Evolutionary conservation across 2,113 vertebrate species (phyloP), one percentile per base, ranked within the genome.

Genomic region (Paradisaea rubra): DNA sequence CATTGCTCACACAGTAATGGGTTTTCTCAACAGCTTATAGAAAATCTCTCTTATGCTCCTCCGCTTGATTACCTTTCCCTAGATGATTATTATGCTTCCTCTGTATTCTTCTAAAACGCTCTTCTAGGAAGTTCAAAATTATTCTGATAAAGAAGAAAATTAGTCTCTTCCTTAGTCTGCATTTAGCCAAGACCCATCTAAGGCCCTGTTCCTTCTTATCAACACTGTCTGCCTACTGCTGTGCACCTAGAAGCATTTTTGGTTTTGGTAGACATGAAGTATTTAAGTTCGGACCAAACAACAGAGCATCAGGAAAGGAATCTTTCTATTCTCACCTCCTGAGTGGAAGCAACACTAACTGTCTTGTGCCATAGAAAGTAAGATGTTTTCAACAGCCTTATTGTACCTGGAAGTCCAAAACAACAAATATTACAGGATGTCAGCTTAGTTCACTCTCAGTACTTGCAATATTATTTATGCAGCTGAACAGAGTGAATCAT

Each of bases 401-500:
- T 41, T 1, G 1, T 86, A 91, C 69, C 68, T 89, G 57, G 30
- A 72, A 80, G 18, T 45, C 74, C 85, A 66, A 91, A 69, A 5
- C 24, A 79, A 77, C 42, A 86, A 56, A 65, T 45, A 64, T 35
- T 86, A n/a, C 69, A 82, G 57, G 63, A 80, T 93, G 49, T 61
- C 57, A 72, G 30, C 63, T 88, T 65, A 80, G 24, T 63, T 47
- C 23, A 53, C 63, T 76, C 53, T 69, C 54, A 57, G 47, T 63
- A 53, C 39, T 63, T 84, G 61, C 56, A 70, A 50, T 71, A 78
- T 91, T 94, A 86, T 85, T 91, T 95, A 63, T 78, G 70, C 81
- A 92, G 90, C 71, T 95, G 92, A 91, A 72, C 41, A 76, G 93
- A 77, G 53, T 97, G 95, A 97, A 61, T 96, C 93, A 96, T 78